Evolutionary conservation across 2,888 invertebrate genomes (phyloP).

Genomic region (Diabrotica balteata): DNA sequence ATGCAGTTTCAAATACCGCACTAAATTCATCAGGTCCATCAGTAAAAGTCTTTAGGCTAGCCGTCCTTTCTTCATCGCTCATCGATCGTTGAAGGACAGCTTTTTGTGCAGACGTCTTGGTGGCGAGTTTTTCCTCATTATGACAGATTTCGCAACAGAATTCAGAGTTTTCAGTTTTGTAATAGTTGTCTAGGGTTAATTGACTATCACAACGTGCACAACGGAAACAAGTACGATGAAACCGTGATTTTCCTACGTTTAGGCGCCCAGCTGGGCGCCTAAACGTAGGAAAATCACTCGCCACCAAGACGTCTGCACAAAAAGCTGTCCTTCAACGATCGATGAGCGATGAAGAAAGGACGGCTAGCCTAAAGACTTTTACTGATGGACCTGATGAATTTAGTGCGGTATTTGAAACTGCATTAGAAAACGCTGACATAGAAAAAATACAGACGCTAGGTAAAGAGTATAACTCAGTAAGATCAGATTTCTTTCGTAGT

Average conservation of each 20-base stretch:
- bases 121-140: constrained; percentile 69
- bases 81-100: constrained; percentile 58
- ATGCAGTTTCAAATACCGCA: constrained; percentile 53
- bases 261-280: constrained; percentile 91
- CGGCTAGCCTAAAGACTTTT: constrained; percentile 54
- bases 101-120: constrained; percentile 44
- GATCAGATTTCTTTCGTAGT: constrained; percentile 59
- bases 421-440: constrained; percentile 47
- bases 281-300: constrained; percentile 74
- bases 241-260: constrained; percentile 79
- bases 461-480: constrained; percentile 52
- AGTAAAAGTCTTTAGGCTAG: constrained; percentile 52
- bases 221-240: constrained; percentile 89
- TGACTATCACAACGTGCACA: constrained; percentile 83
- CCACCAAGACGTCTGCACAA: constrained; percentile 42
- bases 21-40: constrained; percentile 55
- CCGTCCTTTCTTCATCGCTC: constrained; percentile 67
- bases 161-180: constrained; percentile 76
- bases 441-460: constrained; percentile 40
- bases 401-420: constrained; percentile 56
- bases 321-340: constrained; percentile 56
- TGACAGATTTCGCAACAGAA: constrained; percentile 89
- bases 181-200: constrained; percentile 78
- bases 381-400: constrained; percentile 52
- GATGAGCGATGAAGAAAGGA: constrained; percentile 68